Base-by-base conservation (phyloP, 2,797 vertebrate species). In the Molossus alvarezi region DNA sequence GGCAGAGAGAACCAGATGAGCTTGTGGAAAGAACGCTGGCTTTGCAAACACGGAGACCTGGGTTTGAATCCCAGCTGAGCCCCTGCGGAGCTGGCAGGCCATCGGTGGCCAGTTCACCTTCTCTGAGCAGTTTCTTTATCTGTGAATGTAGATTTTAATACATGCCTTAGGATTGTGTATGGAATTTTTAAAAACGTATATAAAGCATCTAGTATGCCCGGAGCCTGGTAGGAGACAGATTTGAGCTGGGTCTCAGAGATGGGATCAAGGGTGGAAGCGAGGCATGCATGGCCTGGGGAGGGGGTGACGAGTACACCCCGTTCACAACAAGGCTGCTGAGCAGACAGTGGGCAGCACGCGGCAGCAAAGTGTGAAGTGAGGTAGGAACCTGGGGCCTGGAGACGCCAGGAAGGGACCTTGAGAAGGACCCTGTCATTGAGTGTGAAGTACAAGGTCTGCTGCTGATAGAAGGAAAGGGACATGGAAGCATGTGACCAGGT, bases 131-230 rank as follows among this genome's bases (percentile, higher is more conserved):
- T 79, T 53, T 76, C 14, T 73, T 89, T 87, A 58, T 87, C 81
- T 88, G 9, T 73, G 80, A 92, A 79, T 58, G 5, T 45, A 62
- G 73, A 73, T 95, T 75, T 94, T 88, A 72, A 51, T 88, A 75
- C 3, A 11, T 69, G 45, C 37, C 45, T 89, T 93, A 80, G 60
- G 27, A 67, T 88, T 90, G 37, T 83, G 1, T 60, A 37, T 90
- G 48, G 9, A 69, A 82, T 83, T 67, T 77, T 37, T 58, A 27
- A 69, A 77, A 71, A 77, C 71, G 5, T 73, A 4, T 27, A 3
- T 58, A 64, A 81, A 91, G 5, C 13, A 60, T 79, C 25, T 72
- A 25, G 14, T 23, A 20, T 73, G 48, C 23, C 62, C 20, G 3
- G 33, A 81, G 13, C 17, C 29, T 12, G n/a, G 60, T 4, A 55